Evolutionary conservation across 2,113 vertebrate species (phyloP).

Genomic region (Garra rufa): DNA sequence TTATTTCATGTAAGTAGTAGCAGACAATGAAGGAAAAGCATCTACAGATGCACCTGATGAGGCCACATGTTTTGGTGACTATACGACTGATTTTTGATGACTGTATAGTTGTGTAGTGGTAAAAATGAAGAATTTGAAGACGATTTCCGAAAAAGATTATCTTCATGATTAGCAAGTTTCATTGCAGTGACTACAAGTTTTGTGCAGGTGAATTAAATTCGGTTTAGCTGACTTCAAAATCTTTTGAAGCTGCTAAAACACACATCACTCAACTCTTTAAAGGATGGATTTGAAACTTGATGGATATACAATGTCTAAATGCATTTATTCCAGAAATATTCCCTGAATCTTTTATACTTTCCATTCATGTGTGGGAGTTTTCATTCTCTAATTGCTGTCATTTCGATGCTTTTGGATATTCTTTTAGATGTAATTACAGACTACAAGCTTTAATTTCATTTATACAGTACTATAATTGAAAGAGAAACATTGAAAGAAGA

Average conservation of each 20-base stretch:
- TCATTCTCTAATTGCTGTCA: constrained; percentile 29
- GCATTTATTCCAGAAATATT: background rate
- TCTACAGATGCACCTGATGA: background rate
- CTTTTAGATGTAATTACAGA: constrained; percentile 47
- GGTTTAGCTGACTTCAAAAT: background rate
- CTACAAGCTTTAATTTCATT: constrained; percentile 34
- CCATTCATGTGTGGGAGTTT: constrained; percentile 29
- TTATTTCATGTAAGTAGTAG: too few species aligned
- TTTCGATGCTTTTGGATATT: constrained; percentile 27
- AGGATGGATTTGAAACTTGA: background rate
- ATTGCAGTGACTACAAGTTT: background rate
- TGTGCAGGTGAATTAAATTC: background rate
- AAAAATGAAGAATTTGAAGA: background rate
- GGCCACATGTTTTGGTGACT: background rate
- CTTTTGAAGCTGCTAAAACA: background rate
- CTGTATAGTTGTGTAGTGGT: background rate
- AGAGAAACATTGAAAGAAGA: constrained; percentile 37
- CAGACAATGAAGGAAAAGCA: too few species aligned
- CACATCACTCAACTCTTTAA: background rate
- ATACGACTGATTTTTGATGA: background rate
- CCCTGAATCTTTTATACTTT: constrained; percentile 7
- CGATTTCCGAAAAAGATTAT: background rate
- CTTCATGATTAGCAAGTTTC: background rate
- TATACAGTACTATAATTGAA: constrained; percentile 38
- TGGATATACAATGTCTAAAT: constrained; percentile 1